Conservation (phyloP, 2,113 vertebrate species). For the Aegotheles bennettii region DNA sequence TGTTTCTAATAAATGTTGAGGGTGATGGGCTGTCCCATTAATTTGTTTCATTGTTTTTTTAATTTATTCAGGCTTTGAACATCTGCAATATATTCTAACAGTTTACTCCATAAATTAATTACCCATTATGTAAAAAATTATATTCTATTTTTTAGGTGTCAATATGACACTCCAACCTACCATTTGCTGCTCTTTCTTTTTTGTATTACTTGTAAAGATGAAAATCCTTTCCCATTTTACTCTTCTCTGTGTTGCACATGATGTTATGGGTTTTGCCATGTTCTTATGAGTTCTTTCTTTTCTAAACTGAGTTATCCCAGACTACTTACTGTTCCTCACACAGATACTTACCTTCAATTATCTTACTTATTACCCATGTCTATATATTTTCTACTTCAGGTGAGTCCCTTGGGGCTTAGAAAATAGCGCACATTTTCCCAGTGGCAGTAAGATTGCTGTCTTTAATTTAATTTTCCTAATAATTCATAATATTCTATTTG, state of each 20-base stretch:
- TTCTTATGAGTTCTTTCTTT: background rate
- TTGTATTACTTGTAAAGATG: background rate
- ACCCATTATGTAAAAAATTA: background rate
- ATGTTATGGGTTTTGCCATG: background rate
- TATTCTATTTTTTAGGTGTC: background rate
- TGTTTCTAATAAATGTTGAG: background rate
- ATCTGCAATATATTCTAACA: background rate
- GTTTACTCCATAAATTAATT: background rate
- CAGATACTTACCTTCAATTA: background rate
- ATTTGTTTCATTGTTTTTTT: background rate
- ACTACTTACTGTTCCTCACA: background rate
- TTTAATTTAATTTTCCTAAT: background rate
- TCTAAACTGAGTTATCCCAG: background rate
- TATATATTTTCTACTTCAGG: background rate
- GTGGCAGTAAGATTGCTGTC: background rate
- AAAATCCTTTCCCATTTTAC: background rate
- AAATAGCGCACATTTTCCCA: background rate
- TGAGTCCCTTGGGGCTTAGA: background rate
- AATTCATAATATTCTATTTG: background rate
- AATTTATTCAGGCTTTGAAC: background rate
- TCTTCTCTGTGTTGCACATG: background rate
- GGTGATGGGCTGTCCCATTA: background rate
- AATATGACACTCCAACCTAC: background rate
- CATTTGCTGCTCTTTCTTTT: background rate
- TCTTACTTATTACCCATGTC: background rate